Evolutionary conservation across 2,797 vertebrate genomes (phyloP).

Genomic region (Hippoglossus hippoglossus): DNA sequence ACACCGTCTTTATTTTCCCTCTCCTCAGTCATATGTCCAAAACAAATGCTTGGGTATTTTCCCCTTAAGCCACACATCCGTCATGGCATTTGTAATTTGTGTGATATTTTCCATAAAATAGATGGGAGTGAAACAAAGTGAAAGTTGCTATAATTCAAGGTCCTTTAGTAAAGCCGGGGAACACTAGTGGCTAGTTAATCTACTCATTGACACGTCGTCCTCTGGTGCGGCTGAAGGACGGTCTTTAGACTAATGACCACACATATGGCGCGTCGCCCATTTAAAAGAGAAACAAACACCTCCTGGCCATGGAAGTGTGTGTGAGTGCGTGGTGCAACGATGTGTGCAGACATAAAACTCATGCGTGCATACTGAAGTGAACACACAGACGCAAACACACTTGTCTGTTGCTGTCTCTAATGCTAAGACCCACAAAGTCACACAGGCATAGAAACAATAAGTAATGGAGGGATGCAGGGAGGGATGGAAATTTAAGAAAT

Average conservation of each 20-base stretch:
- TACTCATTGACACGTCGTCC: conserved; percentile 86
- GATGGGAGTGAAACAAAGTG: conserved; percentile 77
- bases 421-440: conserved; percentile 40
- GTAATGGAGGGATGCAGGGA: background rate
- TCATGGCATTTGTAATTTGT: conserved; percentile 66
- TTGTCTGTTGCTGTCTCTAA: conserved; percentile 14
- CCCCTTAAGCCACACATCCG: conserved; percentile 61
- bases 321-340: conserved; percentile 44
- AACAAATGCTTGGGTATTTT: conserved; percentile 57
- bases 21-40: conserved; percentile 24
- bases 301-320: conserved; percentile 75
- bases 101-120: conserved; percentile 70
- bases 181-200: conserved; percentile 82
- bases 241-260: conserved; percentile 86
- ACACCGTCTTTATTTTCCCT: background rate
- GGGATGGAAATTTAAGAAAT: background rate
- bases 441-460: conserved; percentile 26
- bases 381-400: conserved; percentile 9
- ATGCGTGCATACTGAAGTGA: conserved; percentile 15
- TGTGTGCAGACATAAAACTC: conserved; percentile 59
- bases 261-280: conserved; percentile 83
- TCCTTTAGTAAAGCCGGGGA: conserved; percentile 76
- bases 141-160: conserved; percentile 85
- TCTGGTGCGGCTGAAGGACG: conserved; percentile 84
- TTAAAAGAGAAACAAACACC: conserved; percentile 87